These are phyloP conservation scores for Leptopilina clavipes DNA, from an alignment of 1,140 invertebrate genomes.

Conservation along the genomic window DNA sequence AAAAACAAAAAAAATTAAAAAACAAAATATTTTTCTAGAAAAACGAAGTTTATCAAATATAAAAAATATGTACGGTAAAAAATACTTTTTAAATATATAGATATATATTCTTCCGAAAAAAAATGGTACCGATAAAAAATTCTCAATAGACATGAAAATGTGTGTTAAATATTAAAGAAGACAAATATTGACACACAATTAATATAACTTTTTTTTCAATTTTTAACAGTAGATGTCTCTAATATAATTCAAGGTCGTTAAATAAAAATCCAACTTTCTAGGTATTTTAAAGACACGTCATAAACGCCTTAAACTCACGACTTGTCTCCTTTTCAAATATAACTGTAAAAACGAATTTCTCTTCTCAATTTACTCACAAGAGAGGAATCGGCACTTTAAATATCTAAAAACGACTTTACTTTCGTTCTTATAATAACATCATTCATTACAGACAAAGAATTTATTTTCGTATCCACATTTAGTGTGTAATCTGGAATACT, in stretches of 20 bases:
- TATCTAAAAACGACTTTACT: not conserved
- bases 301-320: not conserved
- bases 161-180: not conserved
- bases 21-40: too few relatives aligned
- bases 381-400: not conserved
- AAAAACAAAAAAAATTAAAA: too few relatives aligned
- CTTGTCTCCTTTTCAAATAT: slow-evolving; percentile 7
- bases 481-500: not conserved
- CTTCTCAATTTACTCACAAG: not conserved
- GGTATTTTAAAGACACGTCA: slow-evolving; percentile 1
- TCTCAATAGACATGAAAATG: not conserved
- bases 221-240: not conserved
- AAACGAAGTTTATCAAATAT: too few relatives aligned
- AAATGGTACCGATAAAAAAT: not conserved
- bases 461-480: not conserved
- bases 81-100: too few relatives aligned
- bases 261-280: slow-evolving; percentile 2
- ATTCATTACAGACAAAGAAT: not conserved
- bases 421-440: slow-evolving; percentile 15
- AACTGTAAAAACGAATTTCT: slow-evolving; percentile 28
- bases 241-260: not conserved
- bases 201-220: not conserved
- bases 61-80: too few relatives aligned
- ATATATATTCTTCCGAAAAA: not conserved
- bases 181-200: slow-evolving; percentile 1